These are phyloP conservation scores for Lysandra coridon DNA, from an alignment of 2,888 invertebrate genomes.

Conservation along the genomic window DNA sequence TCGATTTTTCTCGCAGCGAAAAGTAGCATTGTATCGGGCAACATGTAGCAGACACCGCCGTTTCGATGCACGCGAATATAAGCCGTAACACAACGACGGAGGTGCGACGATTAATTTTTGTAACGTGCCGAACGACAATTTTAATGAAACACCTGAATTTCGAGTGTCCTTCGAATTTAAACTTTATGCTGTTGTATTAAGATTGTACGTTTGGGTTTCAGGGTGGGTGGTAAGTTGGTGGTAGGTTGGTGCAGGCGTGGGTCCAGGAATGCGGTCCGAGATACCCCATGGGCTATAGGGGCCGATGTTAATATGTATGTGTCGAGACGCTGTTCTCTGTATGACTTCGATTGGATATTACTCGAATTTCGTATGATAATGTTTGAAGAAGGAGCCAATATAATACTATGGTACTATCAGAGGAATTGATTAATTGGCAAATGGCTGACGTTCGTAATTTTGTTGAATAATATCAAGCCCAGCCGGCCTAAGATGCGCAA, in stretches of 20 bases:
- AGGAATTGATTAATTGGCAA: background rate
- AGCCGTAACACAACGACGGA: slow-evolving; percentile 39
- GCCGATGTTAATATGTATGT: slow-evolving; percentile 47
- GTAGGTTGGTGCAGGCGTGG: slow-evolving; percentile 53
- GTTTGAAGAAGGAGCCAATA: background rate
- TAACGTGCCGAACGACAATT: slow-evolving; percentile 40
- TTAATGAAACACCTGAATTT: slow-evolving; percentile 35
- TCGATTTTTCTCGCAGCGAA: slow-evolving; percentile 28
- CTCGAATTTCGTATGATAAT: slow-evolving; percentile 6
- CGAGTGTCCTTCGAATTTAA: slow-evolving; percentile 39
- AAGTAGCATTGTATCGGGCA: slow-evolving; percentile 32
- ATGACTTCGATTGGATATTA: slow-evolving; percentile 16
- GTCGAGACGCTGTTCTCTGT: background rate
- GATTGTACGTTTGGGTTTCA: slow-evolving; percentile 31
- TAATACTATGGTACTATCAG: background rate
- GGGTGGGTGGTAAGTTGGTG: slow-evolving; percentile 39
- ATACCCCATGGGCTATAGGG: slow-evolving; percentile 70
- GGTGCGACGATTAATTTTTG: slow-evolving; percentile 37
- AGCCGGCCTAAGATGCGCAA: too few species aligned
- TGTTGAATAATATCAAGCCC: too few species aligned
- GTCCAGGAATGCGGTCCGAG: slow-evolving; percentile 74
- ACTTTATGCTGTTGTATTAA: slow-evolving; percentile 40
- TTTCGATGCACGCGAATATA: slow-evolving; percentile 39
- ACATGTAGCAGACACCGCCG: slow-evolving; percentile 37
- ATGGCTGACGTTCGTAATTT: background rate